A percentile compares a stretch with the other conserved stretches of the same genome.
Evolutionary conservation across 2,113 vertebrate genomes (phyloP).

Genomic region (Sinocyclocheilus maitianheensis): DNA sequence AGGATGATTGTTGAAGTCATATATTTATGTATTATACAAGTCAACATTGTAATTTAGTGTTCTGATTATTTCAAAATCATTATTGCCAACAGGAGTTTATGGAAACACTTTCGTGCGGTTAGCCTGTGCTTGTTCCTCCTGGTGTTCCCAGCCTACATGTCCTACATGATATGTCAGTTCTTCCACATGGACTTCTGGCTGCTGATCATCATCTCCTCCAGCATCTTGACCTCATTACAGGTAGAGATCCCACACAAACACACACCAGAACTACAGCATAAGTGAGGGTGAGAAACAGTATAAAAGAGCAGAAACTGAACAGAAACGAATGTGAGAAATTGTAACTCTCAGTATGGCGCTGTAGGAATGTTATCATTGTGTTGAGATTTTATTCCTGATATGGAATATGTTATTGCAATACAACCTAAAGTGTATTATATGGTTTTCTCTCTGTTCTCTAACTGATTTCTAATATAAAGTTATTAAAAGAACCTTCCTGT

Average conservation of each 20-base stretch:
- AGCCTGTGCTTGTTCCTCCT: conserved; percentile 92
- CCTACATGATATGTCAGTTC: conserved; percentile 98
- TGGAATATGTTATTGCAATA: neutral
- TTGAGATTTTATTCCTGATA: neutral
- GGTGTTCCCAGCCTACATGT: conserved; percentile 96
- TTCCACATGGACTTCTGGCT: conserved; percentile 99
- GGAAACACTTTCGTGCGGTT: conserved; percentile 97
- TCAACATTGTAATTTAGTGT: neutral
- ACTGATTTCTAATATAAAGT: neutral
- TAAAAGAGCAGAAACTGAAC: neutral
- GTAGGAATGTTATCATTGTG: neutral
- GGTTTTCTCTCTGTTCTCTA: neutral
- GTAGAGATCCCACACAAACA: conserved; percentile 66
- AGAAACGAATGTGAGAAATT: neutral
- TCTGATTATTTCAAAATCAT: neutral
- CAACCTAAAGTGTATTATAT: neutral
- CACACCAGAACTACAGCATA: neutral
- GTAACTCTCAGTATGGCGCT: neutral
- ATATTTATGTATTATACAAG: neutral
- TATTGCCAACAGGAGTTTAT: conserved; percentile 83
- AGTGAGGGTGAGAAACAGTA: neutral
- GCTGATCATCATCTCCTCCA: conserved; percentile 97
- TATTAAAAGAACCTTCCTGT: neutral
- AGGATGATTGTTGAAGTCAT: neutral
- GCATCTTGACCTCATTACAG: conserved; percentile 97